Evolutionary conservation across 2,888 invertebrate species (phyloP), one percentile per base, ranked within the genome.

Genomic region (Drosophila algonquin): DNA sequence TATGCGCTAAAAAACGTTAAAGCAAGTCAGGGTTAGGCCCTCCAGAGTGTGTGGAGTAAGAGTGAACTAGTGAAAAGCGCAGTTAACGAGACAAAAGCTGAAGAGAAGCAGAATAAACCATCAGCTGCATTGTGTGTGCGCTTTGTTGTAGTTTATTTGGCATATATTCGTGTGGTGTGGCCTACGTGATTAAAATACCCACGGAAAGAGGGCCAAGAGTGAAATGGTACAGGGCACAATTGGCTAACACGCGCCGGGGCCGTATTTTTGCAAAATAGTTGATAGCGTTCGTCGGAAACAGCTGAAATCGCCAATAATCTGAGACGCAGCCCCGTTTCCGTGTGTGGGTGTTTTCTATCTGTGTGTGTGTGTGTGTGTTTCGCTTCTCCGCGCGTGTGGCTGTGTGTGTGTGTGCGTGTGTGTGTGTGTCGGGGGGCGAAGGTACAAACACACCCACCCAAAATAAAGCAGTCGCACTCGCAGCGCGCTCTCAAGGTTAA

Each of bases 121-220:
- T 60, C 52, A 71, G 59, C 63, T 56, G 47, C 70, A 79, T 52
- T 63, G 57, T 63, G 54, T 55, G 72, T 55, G 72, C 46, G 46
- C 58, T 50, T 75, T 67, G 51, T 70, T 69, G 65, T 76, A 40
- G 59, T 65, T 75, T 59, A 65, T 63, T 54, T 74, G 51, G 64
- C 64, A 27, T 55, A 35, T 55, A 16, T 64, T 58, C 48, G 62
- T 8, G 27, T 61, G 78, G 62, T 8, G 27, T 61, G 78, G 82
- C 80, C 79, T 87, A 90, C 82, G 89, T 89, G 85, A 89, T 90
- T 87, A 77, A 81, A 82, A 75, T 76, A 73, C 51, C 68, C 56
- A 53, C 48, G n/a, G 14, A 40, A 70, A 65, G 65, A 45, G 59
- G 52, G 70, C 63, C 54, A 51, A 71, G 63, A 60, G 63, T 60